Percentiles rank a stretch among this genome's conserved stretches.
These are phyloP conservation scores for Hylomyscus alleni DNA, from an alignment of 2,797 vertebrate species.

Conservation along the genomic window DNA sequence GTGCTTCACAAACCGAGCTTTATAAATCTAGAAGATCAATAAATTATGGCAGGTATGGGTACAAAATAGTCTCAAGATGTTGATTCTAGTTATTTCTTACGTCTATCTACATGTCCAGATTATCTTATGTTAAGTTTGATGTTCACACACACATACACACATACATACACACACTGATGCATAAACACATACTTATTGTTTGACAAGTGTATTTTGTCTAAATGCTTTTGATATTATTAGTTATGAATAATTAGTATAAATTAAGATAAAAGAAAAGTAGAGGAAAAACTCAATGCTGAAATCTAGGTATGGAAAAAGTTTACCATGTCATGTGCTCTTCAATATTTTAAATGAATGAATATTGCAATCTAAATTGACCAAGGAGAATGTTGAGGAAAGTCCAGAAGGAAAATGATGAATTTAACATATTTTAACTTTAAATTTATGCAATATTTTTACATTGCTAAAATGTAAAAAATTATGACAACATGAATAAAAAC, in stretches of 20 bases:
- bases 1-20: background rate
- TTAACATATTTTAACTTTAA: slow-evolving; percentile 45
- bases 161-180: background rate
- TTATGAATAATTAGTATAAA: slow-evolving; percentile 20
- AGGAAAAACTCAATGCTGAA: background rate
- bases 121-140: slow-evolving; percentile 11
- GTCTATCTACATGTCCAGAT: background rate
- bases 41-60: background rate
- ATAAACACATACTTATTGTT: background rate
- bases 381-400: slow-evolving; percentile 20
- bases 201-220: background rate
- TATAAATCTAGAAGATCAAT: background rate
- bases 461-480: slow-evolving; percentile 21
- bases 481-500: slow-evolving; percentile 32
- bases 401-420: background rate
- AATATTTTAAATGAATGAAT: background rate
- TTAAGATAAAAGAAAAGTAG: background rate
- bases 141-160: background rate
- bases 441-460: slow-evolving; percentile 50
- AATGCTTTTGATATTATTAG: background rate
- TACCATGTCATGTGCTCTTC: background rate
- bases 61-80: background rate
- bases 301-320: background rate
- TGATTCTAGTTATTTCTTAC: slow-evolving; percentile 36
- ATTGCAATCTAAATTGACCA: slow-evolving; percentile 22